Percentiles rank a stretch among this genome's conserved stretches.
These are phyloP conservation scores for Acleris laterana DNA, from an alignment of 2,888 invertebrate genomes.

Conservation along the genomic window DNA sequence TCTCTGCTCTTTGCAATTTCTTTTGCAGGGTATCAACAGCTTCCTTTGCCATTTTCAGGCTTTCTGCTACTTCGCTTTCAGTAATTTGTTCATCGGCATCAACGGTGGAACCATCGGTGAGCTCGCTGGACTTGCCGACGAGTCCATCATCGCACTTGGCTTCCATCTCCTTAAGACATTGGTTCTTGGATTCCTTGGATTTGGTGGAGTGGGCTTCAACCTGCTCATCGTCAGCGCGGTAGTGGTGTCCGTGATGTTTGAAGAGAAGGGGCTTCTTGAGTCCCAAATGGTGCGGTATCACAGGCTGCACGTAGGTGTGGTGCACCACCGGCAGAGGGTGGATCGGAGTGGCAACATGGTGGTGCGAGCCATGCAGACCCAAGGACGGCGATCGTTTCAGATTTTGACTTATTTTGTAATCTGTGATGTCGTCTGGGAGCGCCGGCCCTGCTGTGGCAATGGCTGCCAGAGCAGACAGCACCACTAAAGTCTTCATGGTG, in stretches of 20 bases:
- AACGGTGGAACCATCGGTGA: constrained; percentile 46
- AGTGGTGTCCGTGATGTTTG: constrained; percentile 62
- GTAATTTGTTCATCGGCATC: constrained; percentile 46
- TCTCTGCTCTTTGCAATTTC: constrained; percentile 60
- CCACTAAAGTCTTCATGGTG: constrained; percentile 73
- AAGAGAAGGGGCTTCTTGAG: constrained; percentile 66
- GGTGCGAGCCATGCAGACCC: background rate
- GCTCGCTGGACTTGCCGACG: constrained; percentile 47
- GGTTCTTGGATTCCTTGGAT: constrained; percentile 38
- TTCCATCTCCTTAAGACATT: constrained; percentile 67
- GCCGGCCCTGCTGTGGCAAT: constrained; percentile 66
- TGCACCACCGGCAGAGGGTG: constrained; percentile 26
- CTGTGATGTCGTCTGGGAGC: constrained; percentile 46
- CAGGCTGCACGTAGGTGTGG: constrained; percentile 33
- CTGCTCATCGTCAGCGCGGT: constrained; percentile 67
- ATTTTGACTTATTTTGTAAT: constrained; percentile 40
- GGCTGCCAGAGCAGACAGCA: constrained; percentile 63
- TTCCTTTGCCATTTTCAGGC: constrained; percentile 69
- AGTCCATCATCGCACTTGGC: constrained; percentile 68
- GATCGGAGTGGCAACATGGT: constrained; percentile 6
- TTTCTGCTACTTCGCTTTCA: constrained; percentile 66
- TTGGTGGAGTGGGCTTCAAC: constrained; percentile 60
- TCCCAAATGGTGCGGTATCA: constrained; percentile 44
- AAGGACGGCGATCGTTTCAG: constrained; percentile 30
- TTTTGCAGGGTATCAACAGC: constrained; percentile 70